Base-by-base conservation (phyloP, 2,888 invertebrate genomes). In the Pristionchus japonicus region DNA sequence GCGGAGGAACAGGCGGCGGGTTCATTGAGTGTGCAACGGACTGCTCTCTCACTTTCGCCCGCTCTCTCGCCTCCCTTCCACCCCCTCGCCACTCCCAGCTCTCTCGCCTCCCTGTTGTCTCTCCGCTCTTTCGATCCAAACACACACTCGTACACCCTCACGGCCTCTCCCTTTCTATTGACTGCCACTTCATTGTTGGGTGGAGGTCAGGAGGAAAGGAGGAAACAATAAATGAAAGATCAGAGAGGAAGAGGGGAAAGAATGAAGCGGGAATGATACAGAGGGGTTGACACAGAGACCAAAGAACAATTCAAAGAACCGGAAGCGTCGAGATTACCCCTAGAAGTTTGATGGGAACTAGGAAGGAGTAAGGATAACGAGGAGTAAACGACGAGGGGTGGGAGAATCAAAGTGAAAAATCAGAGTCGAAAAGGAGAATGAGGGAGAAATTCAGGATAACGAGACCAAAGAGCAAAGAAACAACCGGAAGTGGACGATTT, bases 1-100 rank as follows among this genome's bases (percentile, higher is more conserved):
- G 77, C 70, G 77, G 74, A n/a, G n/a, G 77, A 77, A 77, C 77
- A 77, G 77, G 77, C 77, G 74, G 74, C 40, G 23, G 77, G 77
- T 77, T 77, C 77, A 27, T 74, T 70, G 40, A n/a, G 37, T 43
- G 77, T 27, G 77, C 9, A 6, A 27, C 11, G 74, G 43, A n/a
- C 70, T 23, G 37, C 23, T 77, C 77, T 43, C 77, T 34, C 34
- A 34, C 3, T 40, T 77, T 6, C 70, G 20, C 70, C 20, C 70
- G 20, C 70, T 74, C 17, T 74, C 70, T 74, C 23, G 2, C 49
- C 80, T 11, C 1, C 47, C 80, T 80, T 49, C 40, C 70, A 3
- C 47, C 6, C 80, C 49, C 80, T 80, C 27, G 2, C 27, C 49
- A 9, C 27, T 27, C 49, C 37, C 80, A 15, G 11, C 31, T 27